Percentiles rank a stretch among this genome's conserved stretches.
Conservation (phyloP, 2,888 invertebrate species). For the Hyppa rectilinea region DNA sequence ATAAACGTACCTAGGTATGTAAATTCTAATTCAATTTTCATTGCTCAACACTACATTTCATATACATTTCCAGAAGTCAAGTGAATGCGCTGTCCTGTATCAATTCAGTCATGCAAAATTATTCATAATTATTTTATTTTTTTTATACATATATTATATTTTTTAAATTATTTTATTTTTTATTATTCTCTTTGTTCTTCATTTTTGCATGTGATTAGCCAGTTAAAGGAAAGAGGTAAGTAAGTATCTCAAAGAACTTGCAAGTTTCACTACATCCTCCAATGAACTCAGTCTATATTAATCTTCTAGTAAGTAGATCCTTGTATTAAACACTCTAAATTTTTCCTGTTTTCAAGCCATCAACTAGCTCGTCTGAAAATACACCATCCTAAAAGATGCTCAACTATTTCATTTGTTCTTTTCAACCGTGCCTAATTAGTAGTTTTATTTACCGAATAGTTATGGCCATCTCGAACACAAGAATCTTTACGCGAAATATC, state of each 20-base stretch:
- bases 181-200: neutral
- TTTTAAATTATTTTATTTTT: too few species aligned
- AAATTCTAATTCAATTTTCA: too few species aligned
- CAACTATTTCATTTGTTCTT: neutral
- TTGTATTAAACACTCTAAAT: neutral
- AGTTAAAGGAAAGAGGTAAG: neutral
- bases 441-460: constrained; percentile 1
- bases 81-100: too few species aligned
- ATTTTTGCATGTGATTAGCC: neutral
- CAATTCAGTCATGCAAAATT: too few species aligned
- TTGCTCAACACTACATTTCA: too few species aligned
- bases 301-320: neutral
- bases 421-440: constrained; percentile 31
- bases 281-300: neutral
- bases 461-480: constrained; percentile 44
- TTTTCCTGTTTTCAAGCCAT: neutral
- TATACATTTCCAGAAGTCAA: too few species aligned
- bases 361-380: neutral
- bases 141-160: too few species aligned
- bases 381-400: neutral
- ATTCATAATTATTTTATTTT: too few species aligned
- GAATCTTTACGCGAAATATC: constrained; percentile 62
- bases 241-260: neutral
- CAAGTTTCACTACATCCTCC: neutral
- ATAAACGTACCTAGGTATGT: too few species aligned